phyloP scores from a whole-genome alignment of 2,888 invertebrate species.

The Stenolophus ochropezus region DNA sequence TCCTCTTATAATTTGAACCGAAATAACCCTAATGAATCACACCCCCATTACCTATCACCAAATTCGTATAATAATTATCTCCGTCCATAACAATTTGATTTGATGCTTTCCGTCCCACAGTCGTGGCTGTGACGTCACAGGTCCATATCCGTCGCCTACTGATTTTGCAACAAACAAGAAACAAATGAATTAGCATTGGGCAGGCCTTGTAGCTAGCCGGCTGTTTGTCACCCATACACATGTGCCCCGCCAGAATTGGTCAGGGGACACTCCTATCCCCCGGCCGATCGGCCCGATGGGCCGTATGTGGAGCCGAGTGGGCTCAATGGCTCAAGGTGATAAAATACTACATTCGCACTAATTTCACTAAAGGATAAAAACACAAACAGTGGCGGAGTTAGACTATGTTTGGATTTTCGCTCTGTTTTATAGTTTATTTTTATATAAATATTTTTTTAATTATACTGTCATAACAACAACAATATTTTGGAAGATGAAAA shows the following conservation, averaged over 20 bases:
- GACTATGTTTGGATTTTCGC: too few relatives aligned
- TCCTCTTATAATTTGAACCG: not conserved
- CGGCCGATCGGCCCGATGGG: not conserved
- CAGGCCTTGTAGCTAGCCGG: conserved; percentile 8
- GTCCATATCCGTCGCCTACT: not conserved
- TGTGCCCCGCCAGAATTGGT: not conserved
- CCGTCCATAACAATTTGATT: not conserved
- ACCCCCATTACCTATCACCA: not conserved
- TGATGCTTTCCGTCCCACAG: not conserved
- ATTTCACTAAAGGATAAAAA: too few relatives aligned
- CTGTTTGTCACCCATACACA: conserved; percentile 14
- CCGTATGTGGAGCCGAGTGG: not conserved
- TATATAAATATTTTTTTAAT: too few relatives aligned
- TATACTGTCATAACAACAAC: too few relatives aligned
- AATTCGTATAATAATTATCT: not conserved
- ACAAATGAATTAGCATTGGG: conserved; percentile 32
- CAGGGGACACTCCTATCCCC: not conserved
- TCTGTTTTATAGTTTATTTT: too few relatives aligned
- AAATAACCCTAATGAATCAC: not conserved
- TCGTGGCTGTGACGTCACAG: not conserved
- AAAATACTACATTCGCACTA: not conserved
- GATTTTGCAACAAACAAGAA: conserved; percentile 18
- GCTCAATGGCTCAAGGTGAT: not conserved
- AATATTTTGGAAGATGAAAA: too few relatives aligned
- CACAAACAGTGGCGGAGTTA: too few relatives aligned